These are phyloP conservation scores for Podargus strigoides DNA, from an alignment of 2,797 vertebrate genomes.

Conservation along the genomic window DNA sequence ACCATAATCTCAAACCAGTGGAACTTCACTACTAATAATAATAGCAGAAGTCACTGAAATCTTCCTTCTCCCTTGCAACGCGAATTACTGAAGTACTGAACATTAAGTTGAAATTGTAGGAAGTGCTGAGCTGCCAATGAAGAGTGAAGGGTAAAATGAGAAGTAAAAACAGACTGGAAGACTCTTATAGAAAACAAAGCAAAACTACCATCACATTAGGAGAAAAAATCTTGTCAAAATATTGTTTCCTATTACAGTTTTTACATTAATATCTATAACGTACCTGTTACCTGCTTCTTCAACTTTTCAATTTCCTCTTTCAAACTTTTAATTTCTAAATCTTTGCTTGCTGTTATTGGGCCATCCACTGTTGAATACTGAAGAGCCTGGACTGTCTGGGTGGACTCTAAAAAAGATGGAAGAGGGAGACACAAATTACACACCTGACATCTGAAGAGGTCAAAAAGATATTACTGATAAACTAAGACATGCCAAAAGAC, in stretches of 20 bases:
- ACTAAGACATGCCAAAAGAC: background rate
- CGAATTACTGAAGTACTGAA: background rate
- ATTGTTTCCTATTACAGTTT: background rate
- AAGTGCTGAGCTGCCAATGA: background rate
- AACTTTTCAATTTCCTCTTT: constrained; percentile 94
- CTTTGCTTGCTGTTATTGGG: constrained; percentile 83
- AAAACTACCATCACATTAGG: background rate
- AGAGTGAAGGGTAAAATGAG: background rate
- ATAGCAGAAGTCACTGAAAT: background rate
- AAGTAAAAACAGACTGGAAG: background rate
- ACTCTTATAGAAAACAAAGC: background rate
- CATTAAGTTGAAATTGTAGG: background rate
- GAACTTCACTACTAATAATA: background rate
- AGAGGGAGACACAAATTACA: background rate
- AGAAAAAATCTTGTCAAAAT: background rate
- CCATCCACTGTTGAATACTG: constrained; percentile 87
- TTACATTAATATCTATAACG: constrained; percentile 6
- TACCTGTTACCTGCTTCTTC: constrained; percentile 92
- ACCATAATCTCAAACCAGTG: background rate
- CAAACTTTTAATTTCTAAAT: constrained; percentile 91
- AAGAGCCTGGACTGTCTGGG: constrained; percentile 91
- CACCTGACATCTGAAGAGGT: background rate
- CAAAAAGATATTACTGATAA: background rate
- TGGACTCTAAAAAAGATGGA: constrained; percentile 80
- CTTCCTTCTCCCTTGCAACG: background rate